Base-by-base conservation (phyloP, 2,797 vertebrate genomes). In the Danio tinwini region DNA sequence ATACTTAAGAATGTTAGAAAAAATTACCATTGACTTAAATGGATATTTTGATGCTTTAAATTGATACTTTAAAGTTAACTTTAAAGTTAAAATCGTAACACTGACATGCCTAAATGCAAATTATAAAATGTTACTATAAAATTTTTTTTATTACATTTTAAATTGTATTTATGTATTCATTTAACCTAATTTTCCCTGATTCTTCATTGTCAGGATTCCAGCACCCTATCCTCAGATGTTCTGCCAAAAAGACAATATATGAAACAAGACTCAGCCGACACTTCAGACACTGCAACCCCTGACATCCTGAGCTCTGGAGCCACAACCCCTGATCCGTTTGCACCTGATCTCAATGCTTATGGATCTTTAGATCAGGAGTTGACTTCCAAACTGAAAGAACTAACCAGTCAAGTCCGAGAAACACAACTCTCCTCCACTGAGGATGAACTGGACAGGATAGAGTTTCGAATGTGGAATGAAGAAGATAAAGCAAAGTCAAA, bases 391-490 rank as follows among this genome's bases (percentile, higher is more conserved):
- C 80, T 83, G 0, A 83, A 81, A 5, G 69, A 84, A 50, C 67
- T 85, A 0, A 49, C 58, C 5, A 82, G 67, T 63, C 55, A 19
- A 53, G 62, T 58, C 13, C 75, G 58, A 76, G 85, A 83, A 3
- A 82, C 82, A 17, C 85, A 89, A 76, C 88, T 91, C 55, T 92
- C 90, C 21, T 93, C 91, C 74, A 92, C 91, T 0, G 91, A 93
- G 76, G 92, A 93, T n/a, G 91, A 92, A 76, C 76, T 90, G 76
- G 91, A 92, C 84, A 83, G 85, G 78, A 37, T 72, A 13, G 88
- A 88, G 5, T 5, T 77, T 73, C 68, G 55, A 71, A 72, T 55
- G 37, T 13, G 14, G 58, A 40, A 55, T 64, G 44, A 62, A 17
- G 71, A 53, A 62, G 16, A 6, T 80, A 52, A 56, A 17, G 69